A percentile compares a stretch with the other conserved stretches of the same genome.
Evolutionary conservation across 2,888 invertebrate genomes (phyloP).

Genomic region (Yponomeuta evonymella): DNA sequence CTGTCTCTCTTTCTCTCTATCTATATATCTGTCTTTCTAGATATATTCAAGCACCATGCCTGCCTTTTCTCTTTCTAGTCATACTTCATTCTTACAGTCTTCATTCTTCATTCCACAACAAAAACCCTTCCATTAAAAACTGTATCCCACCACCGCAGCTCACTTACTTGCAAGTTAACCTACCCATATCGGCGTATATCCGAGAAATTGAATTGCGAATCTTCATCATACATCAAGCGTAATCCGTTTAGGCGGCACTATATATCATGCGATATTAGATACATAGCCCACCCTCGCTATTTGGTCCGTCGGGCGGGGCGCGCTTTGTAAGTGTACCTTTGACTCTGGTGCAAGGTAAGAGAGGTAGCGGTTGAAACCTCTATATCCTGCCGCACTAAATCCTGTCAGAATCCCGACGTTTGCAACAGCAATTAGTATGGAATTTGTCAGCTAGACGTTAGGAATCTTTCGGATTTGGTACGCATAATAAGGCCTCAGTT

Average conservation of each 20-base stretch:
- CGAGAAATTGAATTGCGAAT: slow-evolving; percentile 67
- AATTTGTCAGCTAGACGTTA: too few relatives aligned
- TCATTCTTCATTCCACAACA: too few relatives aligned
- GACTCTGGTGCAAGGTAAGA: slow-evolving; percentile 31
- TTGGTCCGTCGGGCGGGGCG: slow-evolving; percentile 57
- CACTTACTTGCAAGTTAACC: background rate
- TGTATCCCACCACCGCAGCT: background rate
- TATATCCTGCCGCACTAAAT: too few relatives aligned
- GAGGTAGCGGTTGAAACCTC: background rate
- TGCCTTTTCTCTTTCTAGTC: too few relatives aligned
- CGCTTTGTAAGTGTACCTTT: slow-evolving; percentile 61
- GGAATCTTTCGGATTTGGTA: too few relatives aligned
- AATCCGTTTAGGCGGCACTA: slow-evolving; percentile 73
- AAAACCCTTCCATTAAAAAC: background rate
- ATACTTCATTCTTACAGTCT: too few relatives aligned
- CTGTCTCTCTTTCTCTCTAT: too few relatives aligned
- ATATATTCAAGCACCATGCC: too few relatives aligned
- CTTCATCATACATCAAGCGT: slow-evolving; percentile 74
- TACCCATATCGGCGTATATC: slow-evolving; percentile 27
- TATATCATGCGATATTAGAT: slow-evolving; percentile 64
- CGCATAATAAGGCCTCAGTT: too few relatives aligned
- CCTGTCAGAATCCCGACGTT: too few relatives aligned
- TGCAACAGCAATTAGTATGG: too few relatives aligned
- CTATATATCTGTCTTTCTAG: too few relatives aligned
- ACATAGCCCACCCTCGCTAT: slow-evolving; percentile 57